Evolutionary conservation across 2,797 vertebrate genomes (phyloP).

Genomic region (Hozukius guyotensis): DNA sequence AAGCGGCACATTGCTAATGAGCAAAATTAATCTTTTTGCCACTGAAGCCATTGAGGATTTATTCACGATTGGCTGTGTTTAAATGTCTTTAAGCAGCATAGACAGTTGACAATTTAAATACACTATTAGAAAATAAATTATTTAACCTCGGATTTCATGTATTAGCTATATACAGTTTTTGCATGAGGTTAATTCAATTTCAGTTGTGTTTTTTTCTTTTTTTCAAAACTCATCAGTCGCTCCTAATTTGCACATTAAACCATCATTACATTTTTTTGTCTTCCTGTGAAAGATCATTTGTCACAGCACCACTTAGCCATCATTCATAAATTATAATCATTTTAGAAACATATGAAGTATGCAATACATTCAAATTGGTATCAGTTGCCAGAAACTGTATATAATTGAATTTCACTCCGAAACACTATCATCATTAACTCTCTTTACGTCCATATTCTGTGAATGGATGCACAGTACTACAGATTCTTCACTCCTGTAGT

Average conservation of each 20-base stretch:
- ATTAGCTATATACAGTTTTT: not conserved
- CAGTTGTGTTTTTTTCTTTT: not conserved
- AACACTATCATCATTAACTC: not conserved
- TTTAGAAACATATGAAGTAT: not conserved
- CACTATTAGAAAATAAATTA: not conserved
- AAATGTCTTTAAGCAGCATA: not conserved
- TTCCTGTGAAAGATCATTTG: slow-evolving; percentile 17
- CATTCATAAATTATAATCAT: slow-evolving; percentile 1
- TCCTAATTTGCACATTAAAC: slow-evolving; percentile 25
- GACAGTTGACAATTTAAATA: not conserved
- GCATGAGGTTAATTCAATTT: not conserved
- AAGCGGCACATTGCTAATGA: slow-evolving; percentile 21
- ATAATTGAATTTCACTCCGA: not conserved
- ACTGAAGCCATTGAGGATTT: slow-evolving; percentile 6
- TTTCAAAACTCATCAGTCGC: slow-evolving; percentile 20
- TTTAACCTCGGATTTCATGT: not conserved
- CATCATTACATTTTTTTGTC: not conserved
- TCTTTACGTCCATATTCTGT: not conserved
- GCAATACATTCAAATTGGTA: not conserved
- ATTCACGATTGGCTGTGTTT: slow-evolving; percentile 4
- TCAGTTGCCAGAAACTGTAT: not conserved
- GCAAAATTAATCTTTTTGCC: slow-evolving; percentile 18
- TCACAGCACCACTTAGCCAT: not conserved
- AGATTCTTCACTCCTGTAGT: not conserved
- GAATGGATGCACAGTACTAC: not conserved